Base-by-base conservation (phyloP, 1,140 invertebrate genomes). In the Drosophila orosa region DNA sequence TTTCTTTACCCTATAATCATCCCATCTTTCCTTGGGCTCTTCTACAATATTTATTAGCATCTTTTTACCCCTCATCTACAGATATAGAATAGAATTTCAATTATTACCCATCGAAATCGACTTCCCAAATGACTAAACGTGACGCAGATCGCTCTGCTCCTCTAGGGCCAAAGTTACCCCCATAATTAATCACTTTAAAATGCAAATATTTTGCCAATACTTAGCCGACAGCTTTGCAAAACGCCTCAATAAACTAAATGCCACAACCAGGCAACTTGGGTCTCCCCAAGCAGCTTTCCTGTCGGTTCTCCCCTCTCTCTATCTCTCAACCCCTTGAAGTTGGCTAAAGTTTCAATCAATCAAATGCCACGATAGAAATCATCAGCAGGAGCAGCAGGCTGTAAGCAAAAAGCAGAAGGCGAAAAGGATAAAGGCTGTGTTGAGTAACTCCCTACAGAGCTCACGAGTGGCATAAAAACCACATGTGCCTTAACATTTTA, bases 351-450 rank as follows among this genome's bases (percentile, higher is more conserved):
- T 85, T 85, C 81, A 86, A 85, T 85, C 81, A 85, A 85, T 85
- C 81, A 86, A 85, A 66, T 85, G 78, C 82, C 78, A 74, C 52
- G 77, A 73, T 72, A 80, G 82, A 80, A 81, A 81, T 80, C 77
- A 85, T 76, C 72, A 77, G 31, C 63, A 80, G 75, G 42, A 55
- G 58, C n/a, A 42, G 37, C 12, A 52, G 37, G 17, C 60, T 33
- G 31, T 37, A 22, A 22, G 33, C n/a, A 39, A 55, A 63, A 47
- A n/a, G 73, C 48, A 22, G 19, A 33, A 33, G 19, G 48, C 19
- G 29, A 33, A 52, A 54, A 12, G 50, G 62, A 55, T 42, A 68
- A 39, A 50, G 61, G 37, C 40, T 27, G 40, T 27, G 40, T 44
- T 31, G 37, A 31, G 72, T 45, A 55, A 71, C 54, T 48, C 66